phyloP scores from a whole-genome alignment of 2,888 invertebrate species.

The Ormyrus rosae region DNA sequence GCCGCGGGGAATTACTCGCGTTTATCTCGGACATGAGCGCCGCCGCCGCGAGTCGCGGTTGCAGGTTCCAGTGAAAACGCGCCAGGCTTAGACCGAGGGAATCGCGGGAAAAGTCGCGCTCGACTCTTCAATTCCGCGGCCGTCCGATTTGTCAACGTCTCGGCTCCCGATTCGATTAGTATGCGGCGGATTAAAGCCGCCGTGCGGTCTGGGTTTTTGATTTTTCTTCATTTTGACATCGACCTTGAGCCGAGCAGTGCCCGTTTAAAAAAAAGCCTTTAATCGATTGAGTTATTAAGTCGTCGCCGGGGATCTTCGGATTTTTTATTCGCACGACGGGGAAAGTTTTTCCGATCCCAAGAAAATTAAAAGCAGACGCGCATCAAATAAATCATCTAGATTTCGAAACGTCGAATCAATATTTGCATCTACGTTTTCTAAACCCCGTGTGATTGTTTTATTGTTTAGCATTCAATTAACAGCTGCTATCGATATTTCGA shows the following conservation, averaged over 20 bases:
- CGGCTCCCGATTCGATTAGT: constrained; percentile 35
- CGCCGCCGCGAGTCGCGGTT: background rate
- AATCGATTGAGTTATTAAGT: no score
- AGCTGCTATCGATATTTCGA: background rate
- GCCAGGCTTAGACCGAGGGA: background rate
- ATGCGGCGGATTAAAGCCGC: background rate
- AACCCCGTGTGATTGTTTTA: constrained; percentile 1
- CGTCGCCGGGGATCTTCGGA: background rate
- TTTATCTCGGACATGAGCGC: background rate
- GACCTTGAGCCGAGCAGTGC: no score
- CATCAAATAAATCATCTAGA: no score
- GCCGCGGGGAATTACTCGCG: background rate
- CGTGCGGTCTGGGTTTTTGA: background rate
- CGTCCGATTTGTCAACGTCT: constrained; percentile 42
- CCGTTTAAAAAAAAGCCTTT: no score
- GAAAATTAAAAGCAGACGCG: no score
- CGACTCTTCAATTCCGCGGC: constrained; percentile 10
- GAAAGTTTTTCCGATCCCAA: background rate
- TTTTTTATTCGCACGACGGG: no score
- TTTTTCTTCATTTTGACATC: no score
- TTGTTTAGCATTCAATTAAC: background rate
- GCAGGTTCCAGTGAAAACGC: constrained; percentile 17
- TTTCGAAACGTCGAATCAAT: no score
- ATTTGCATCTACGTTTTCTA: no score
- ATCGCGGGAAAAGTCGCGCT: background rate